Percentiles rank a stretch among this genome's conserved stretches.
phyloP scores from a whole-genome alignment of 2,888 invertebrate genomes.

The Leptothorax acervorum region DNA sequence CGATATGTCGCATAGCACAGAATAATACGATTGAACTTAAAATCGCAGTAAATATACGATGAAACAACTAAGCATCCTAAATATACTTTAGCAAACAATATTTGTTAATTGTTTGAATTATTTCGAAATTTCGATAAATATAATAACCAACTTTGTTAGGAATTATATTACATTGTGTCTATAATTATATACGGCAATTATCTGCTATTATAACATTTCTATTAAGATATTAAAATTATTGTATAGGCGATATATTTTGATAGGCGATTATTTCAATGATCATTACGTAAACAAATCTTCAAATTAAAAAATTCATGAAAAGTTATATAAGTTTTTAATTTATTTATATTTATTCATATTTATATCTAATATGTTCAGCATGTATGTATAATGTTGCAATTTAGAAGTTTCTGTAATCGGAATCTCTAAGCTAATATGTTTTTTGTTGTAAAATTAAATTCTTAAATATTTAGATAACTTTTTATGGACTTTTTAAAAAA shows the following conservation, averaged over 20 bases:
- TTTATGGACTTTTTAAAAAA: no score
- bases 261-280: no score
- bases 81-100: neutral
- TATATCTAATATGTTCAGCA: neutral
- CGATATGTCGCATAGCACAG: neutral
- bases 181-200: neutral
- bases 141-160: neutral
- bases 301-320: neutral
- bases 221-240: conserved; percentile 4
- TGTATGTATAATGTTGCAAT: neutral
- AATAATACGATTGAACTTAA: neutral
- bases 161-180: neutral
- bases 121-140: neutral
- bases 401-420: neutral
- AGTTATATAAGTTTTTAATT: neutral
- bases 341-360: neutral
- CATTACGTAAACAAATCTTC: neutral
- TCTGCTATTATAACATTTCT: neutral
- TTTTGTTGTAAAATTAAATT: neutral
- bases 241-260: neutral
- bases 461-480: neutral
- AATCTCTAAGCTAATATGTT: neutral
- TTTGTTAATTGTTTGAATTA: neutral
- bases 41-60: neutral
- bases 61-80: neutral